Conservation (phyloP, 2,888 invertebrate genomes). For the Himalopsyche kuldschensis region DNA sequence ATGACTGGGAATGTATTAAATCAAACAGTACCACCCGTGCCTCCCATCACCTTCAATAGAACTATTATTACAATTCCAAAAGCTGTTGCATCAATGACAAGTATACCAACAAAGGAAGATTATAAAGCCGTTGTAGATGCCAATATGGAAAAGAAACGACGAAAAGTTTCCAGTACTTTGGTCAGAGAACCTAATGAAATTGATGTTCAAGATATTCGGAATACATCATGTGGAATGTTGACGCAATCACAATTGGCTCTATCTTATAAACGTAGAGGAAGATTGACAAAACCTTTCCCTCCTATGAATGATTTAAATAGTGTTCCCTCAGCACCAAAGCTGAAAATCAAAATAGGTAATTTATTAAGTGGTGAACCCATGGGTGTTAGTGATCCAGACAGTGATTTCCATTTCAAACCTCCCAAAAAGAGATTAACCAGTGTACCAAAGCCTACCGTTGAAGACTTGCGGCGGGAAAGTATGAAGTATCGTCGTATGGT, state of each 20-base stretch:
- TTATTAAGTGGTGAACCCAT: slow-evolving; percentile 53
- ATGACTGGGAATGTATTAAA: slow-evolving; percentile 57
- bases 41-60: slow-evolving; percentile 64
- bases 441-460: slow-evolving; percentile 69
- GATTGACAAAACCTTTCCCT: slow-evolving; percentile 45
- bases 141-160: slow-evolving; percentile 70
- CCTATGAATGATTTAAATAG: slow-evolving; percentile 48
- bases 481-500: slow-evolving; percentile 85
- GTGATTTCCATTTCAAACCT: slow-evolving; percentile 63
- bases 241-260: slow-evolving; percentile 30
- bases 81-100: slow-evolving; percentile 86
- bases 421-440: slow-evolving; percentile 78
- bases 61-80: slow-evolving; percentile 83
- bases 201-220: slow-evolving; percentile 49
- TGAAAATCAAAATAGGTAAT: slow-evolving; percentile 77
- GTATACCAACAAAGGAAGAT: slow-evolving; percentile 83
- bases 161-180: slow-evolving; percentile 56
- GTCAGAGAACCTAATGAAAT: slow-evolving; percentile 66
- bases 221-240: slow-evolving; percentile 44
- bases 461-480: slow-evolving; percentile 79
- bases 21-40: slow-evolving; percentile 56
- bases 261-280: slow-evolving; percentile 47
- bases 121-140: slow-evolving; percentile 70
- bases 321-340: slow-evolving; percentile 62
- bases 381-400: slow-evolving; percentile 55